Percentiles rank a stretch among this genome's conserved stretches.
phyloP scores from a whole-genome alignment of 2,797 vertebrate species.

The Dryobates pubescens region DNA sequence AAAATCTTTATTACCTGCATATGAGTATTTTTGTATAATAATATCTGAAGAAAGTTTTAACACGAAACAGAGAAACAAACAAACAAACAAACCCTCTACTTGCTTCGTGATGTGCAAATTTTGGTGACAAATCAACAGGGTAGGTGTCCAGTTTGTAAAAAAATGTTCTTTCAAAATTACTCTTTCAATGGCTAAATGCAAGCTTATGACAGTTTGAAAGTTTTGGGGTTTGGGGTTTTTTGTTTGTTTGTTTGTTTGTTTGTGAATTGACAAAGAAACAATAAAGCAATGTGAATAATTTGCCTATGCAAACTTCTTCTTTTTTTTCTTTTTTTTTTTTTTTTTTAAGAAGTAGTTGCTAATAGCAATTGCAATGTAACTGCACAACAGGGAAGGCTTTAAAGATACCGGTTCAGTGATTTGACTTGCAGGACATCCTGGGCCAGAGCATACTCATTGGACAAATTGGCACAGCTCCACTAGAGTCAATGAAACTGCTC shows the following conservation, averaged over 20 bases:
- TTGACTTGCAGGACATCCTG: neutral
- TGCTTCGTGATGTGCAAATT: constrained; percentile 76
- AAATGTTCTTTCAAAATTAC: constrained; percentile 71
- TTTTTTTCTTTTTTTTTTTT: neutral
- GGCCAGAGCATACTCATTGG: neutral
- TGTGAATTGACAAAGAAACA: constrained; percentile 71
- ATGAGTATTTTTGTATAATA: constrained; percentile 82
- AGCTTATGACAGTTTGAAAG: constrained; percentile 72
- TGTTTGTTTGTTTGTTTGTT: neutral
- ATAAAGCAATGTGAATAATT: constrained; percentile 79
- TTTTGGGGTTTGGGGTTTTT: constrained; percentile 7
- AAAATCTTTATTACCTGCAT: constrained; percentile 75
- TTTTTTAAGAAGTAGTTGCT: constrained; percentile 36
- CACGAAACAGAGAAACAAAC: constrained; percentile 29
- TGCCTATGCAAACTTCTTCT: constrained; percentile 68
- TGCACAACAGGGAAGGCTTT: neutral
- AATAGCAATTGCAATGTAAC: neutral
- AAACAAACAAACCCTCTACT: constrained; percentile 1
- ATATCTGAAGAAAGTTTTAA: constrained; percentile 72
- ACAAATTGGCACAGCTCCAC: neutral
- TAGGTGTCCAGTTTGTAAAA: constrained; percentile 76
- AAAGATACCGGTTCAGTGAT: neutral
- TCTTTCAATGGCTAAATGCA: constrained; percentile 76
- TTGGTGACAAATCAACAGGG: constrained; percentile 77
- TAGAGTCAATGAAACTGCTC: neutral